Base-by-base conservation (phyloP, 2,888 invertebrate species). In the Cylloceria caligata region DNA sequence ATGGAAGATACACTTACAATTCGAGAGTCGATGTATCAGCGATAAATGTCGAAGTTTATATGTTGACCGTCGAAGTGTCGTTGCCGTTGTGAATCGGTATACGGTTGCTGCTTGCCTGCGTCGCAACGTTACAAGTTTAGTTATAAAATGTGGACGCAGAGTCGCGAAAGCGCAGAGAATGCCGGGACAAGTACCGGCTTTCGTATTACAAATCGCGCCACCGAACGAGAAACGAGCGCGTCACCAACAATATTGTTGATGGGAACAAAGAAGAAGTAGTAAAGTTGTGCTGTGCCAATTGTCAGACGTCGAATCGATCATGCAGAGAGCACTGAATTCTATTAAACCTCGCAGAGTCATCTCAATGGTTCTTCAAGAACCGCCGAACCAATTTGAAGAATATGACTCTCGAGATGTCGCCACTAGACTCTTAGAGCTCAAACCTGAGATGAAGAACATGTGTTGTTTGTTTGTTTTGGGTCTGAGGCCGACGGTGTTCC, bases 151-250 rank as follows among this genome's bases (percentile, higher is more conserved):
- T 2, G 13, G 16, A 19, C 47, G 21, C 5, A 21, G 19, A 49
- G 4, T 3, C n/a, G 16, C 30, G n/a, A n/a, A n/a, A n/a, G n/a
- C 21, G 21, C 24, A 27, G 39, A 39, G 69, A 24, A 34, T 55
- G 52, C 36, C 55, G 52, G 55, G 55, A 52, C 24, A 69, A 69
- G 16, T 24, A 55, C 52, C 55, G 69, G 69, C 27, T 69, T 24
- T 55, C 5, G 39, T 21, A 24, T 1, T 13, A n/a, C n/a, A 13
- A 16, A 2, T 11, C 7, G 57, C 57, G 55, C 57, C 57, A 0
- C 3, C 30, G 4, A 34, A 57, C 34, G 6, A 7, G n/a, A 2
- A n/a, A 34, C 57, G 57, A 5, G 2, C 16, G 57, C n/a, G 57
- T 34, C 57, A 0, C 0, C 27, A 27, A 55, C 27, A 21, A 21